Conservation (phyloP, 2,888 invertebrate genomes). For the Lordiphosa fenestrarum region DNA sequence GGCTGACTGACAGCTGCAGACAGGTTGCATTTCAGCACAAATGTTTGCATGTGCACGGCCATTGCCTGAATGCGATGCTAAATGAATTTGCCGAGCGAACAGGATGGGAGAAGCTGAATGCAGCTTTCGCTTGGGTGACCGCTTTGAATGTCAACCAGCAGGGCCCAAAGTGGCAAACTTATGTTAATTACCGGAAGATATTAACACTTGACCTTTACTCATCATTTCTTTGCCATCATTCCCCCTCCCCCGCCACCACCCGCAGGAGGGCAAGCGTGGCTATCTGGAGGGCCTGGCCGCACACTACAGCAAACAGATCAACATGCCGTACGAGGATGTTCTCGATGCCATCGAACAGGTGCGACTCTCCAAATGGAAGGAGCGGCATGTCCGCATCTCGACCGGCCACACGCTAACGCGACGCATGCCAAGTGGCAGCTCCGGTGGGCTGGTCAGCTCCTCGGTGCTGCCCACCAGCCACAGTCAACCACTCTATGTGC, state of each 20-base stretch:
- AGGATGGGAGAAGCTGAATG: conserved; percentile 9
- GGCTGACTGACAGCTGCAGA: conserved; percentile 71
- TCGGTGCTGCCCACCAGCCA: conserved; percentile 88
- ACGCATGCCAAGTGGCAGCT: conserved; percentile 49
- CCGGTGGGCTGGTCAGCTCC: conserved; percentile 63
- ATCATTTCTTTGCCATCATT: neutral
- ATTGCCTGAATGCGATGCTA: conserved; percentile 57
- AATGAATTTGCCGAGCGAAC: conserved; percentile 63
- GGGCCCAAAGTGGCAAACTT: conserved; percentile 62
- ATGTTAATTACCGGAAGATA: conserved; percentile 75
- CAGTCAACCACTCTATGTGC: conserved; percentile 93
- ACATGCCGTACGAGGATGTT: conserved; percentile 93
- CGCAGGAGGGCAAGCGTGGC: conserved; percentile 91
- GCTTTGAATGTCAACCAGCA: conserved; percentile 69
- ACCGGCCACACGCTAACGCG: conserved; percentile 78
- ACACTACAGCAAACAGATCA: conserved; percentile 92
- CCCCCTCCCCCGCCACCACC: neutral
- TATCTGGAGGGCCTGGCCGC: conserved; percentile 92
- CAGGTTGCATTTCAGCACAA: conserved; percentile 75
- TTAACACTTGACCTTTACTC: conserved; percentile 71
- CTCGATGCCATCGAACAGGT: conserved; percentile 92
- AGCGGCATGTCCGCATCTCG: conserved; percentile 80
- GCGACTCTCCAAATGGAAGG: conserved; percentile 83
- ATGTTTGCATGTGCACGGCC: conserved; percentile 65
- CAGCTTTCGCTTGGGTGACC: conserved; percentile 49